Evolutionary conservation across 2,888 invertebrate genomes (phyloP).

Genomic region (Drosophila dives): DNA sequence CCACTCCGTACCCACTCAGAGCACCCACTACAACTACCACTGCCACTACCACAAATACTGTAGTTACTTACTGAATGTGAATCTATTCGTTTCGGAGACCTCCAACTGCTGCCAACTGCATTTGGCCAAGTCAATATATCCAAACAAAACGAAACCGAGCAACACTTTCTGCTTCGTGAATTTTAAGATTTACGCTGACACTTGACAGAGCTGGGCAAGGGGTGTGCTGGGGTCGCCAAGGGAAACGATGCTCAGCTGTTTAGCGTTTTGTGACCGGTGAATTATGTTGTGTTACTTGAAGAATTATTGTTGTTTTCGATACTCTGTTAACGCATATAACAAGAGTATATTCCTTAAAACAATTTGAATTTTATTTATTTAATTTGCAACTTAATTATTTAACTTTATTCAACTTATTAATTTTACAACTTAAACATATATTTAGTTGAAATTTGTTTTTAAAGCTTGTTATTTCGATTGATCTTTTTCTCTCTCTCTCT

Average conservation of each 20-base stretch:
- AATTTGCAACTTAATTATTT: too few relatives aligned
- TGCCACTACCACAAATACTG: conserved; percentile 43
- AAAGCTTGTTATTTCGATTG: too few relatives aligned
- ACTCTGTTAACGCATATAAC: neutral
- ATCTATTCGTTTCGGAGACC: conserved; percentile 22
- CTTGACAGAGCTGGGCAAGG: conserved; percentile 46
- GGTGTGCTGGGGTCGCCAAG: neutral
- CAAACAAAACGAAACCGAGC: conserved; percentile 49
- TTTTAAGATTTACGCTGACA: conserved; percentile 80
- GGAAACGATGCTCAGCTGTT: conserved; percentile 58
- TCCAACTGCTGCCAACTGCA: conserved; percentile 36
- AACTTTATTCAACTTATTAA: too few relatives aligned
- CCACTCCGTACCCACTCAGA: conserved; percentile 1
- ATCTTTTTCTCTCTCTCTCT: too few relatives aligned
- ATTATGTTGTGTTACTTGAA: conserved; percentile 63
- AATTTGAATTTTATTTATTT: too few relatives aligned
- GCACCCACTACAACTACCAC: conserved; percentile 48
- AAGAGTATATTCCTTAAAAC: neutral
- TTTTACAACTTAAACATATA: too few relatives aligned
- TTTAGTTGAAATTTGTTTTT: too few relatives aligned
- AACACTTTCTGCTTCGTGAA: conserved; percentile 75
- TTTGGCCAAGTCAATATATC: conserved; percentile 64
- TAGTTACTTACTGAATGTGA: conserved; percentile 13
- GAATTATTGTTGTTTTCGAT: conserved; percentile 36
- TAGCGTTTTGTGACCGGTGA: conserved; percentile 55